A percentile compares a stretch with the other conserved stretches of the same genome.
These are phyloP conservation scores for Carassius gibelio DNA, from an alignment of 2,113 vertebrate species.

Conservation along the genomic window DNA sequence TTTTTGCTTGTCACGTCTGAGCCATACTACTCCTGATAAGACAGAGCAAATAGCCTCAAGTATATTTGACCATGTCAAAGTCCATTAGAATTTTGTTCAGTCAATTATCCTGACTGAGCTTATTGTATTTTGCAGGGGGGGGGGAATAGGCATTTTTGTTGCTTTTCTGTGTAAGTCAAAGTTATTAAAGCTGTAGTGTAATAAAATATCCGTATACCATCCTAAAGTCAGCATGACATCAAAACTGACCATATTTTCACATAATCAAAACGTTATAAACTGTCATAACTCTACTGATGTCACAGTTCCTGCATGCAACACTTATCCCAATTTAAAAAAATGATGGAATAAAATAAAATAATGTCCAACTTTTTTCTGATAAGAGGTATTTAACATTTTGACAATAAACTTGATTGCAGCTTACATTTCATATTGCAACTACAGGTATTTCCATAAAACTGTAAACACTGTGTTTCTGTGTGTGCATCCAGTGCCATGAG, in stretches of 20 bases:
- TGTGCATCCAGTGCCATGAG: not conserved
- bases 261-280: not conserved
- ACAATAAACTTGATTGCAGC: not conserved
- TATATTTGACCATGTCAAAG: not conserved
- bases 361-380: no score
- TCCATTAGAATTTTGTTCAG: slow-evolving; percentile 1
- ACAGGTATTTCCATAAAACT: not conserved
- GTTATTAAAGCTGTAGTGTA: not conserved
- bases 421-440: no score
- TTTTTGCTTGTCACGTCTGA: not conserved
- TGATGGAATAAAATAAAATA: no score
- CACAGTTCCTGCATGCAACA: not conserved
- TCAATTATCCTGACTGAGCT: not conserved
- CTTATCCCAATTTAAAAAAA: not conserved
- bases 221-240: not conserved
- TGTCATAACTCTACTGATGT: not conserved
- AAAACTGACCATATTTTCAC: not conserved
- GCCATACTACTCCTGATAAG: not conserved
- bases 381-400: not conserved
- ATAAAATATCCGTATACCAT: not conserved
- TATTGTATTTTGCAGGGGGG: not conserved
- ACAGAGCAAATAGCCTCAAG: not conserved
- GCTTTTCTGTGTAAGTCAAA: not conserved
- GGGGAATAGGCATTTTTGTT: not conserved
- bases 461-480: no score